Evolutionary conservation across 2,888 invertebrate species (phyloP), one percentile per base, ranked within the genome.

Genomic region (Diloba caeruleocephala): DNA sequence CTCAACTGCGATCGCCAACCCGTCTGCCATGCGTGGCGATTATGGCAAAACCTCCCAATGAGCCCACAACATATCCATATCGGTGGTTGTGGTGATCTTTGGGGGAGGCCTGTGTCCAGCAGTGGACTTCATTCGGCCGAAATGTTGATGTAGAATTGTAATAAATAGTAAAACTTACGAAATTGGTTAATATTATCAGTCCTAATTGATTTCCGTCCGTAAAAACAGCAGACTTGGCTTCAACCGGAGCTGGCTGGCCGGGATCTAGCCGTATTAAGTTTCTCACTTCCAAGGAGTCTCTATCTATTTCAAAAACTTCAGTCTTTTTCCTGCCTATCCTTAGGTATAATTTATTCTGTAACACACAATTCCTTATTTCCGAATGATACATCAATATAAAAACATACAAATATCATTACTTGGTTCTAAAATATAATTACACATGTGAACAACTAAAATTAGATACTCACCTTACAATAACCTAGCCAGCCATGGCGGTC

Each of bases 401-500:
- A 26, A 10, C 7, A 21, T 21, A 21, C 21, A 7, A 17, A 17
- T 21, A 21, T 1, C 21, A 5, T 4, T 3, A 21, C 10, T 2
- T n/a, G n/a, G 26, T n/a, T n/a, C 10, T 10, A 10, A 26, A 10
- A 10, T 10, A 10, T 26, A 10, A 26, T 26, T 26, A 10, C 5
- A n/a, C 25, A 2, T 26, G 9, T 2, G 25, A 3, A 26, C n/a
- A 23, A 23, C 8, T 14, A 9, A 21, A n/a, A 13, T 15, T 9
- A 13, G 2, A 29, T 17, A 63, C 80, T 77, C 50, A 97, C 98
- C 87, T 96, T 96, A 83, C 97, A 97, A 92, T 95, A 97, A 14
- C 98, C 97, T 60, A 98, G 92, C 96, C 97, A 98, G 38, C 97
- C 97, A 67, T 94, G 95, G 37, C 95, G 95, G 79, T 98, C 97